A percentile compares a stretch with the other conserved stretches of the same genome.
phyloP scores from a whole-genome alignment of 2,797 vertebrate genomes.

The Sebastes diploproa region DNA sequence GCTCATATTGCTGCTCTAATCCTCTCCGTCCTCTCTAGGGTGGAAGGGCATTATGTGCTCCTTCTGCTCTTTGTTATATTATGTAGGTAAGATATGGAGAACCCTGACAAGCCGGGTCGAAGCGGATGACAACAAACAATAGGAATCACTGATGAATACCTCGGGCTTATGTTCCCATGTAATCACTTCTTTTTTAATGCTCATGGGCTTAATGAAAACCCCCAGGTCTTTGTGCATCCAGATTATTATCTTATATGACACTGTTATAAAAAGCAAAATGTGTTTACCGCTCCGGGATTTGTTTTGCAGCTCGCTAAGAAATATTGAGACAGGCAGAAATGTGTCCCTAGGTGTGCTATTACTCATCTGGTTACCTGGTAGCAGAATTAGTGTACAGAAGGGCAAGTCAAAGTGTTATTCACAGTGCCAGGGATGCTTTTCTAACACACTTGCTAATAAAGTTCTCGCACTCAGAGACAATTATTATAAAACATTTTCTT shows the following conservation, averaged over 20 bases:
- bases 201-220: conserved; percentile 18
- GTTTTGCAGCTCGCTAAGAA: conserved; percentile 19
- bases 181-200: conserved; percentile 37
- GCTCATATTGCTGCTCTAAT: conserved; percentile 20
- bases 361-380: conserved; percentile 51
- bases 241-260: conserved; percentile 18
- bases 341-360: conserved; percentile 40
- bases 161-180: conserved; percentile 12
- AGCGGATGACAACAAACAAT: conserved; percentile 19
- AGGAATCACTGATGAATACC: conserved; percentile 1
- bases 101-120: background rate
- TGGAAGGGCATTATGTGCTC: conserved; percentile 5
- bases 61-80: conserved; percentile 3
- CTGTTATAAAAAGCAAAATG: conserved; percentile 8
- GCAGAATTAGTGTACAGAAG: background rate
- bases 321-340: conserved; percentile 25
- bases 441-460: conserved; percentile 5
- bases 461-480: background rate
- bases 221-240: background rate
- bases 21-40: background rate
- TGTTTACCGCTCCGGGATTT: conserved; percentile 18
- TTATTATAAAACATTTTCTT: background rate
- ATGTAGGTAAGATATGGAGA: background rate
- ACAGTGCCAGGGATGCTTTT: background rate
- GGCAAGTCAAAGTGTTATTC: conserved; percentile 5